Evolutionary conservation across 2,888 invertebrate genomes (phyloP).

Genomic region (Mythimna lalbum): DNA sequence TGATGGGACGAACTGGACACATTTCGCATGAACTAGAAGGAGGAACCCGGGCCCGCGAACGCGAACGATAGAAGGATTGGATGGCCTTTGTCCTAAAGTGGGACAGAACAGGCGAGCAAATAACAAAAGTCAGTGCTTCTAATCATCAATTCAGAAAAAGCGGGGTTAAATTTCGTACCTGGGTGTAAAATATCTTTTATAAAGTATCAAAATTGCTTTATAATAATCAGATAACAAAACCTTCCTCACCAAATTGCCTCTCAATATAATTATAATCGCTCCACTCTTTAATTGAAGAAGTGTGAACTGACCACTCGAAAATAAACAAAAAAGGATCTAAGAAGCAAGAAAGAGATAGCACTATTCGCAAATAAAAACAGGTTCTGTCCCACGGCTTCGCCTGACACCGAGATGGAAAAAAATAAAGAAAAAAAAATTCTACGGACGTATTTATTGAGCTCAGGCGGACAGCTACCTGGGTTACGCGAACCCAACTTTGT

Average conservation of each 20-base stretch:
- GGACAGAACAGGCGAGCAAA: too few species aligned
- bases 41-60: too few species aligned
- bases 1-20: too few species aligned
- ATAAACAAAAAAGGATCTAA: constrained; percentile 61
- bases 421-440: constrained; percentile 48
- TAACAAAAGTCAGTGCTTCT: too few species aligned
- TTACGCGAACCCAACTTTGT: constrained; percentile 70
- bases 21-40: too few species aligned
- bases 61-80: too few species aligned
- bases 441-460: constrained; percentile 66
- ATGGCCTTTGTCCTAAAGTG: too few species aligned
- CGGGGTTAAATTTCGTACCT: too few species aligned
- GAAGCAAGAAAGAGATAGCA: constrained; percentile 63
- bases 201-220: too few species aligned
- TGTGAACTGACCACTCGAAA: constrained; percentile 60
- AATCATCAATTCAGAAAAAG: too few species aligned
- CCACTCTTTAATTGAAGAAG: constrained; percentile 57
- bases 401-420: constrained; percentile 59
- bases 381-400: constrained; percentile 66
- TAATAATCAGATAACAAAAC: constrained; percentile 19
- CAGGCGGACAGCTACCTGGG: constrained; percentile 74
- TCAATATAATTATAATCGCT: constrained; percentile 39
- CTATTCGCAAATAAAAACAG: constrained; percentile 73
- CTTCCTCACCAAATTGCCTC: constrained; percentile 18
- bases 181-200: background rate